phyloP scores from a whole-genome alignment of 2,888 invertebrate genomes.

The Diarsia dahlii region DNA sequence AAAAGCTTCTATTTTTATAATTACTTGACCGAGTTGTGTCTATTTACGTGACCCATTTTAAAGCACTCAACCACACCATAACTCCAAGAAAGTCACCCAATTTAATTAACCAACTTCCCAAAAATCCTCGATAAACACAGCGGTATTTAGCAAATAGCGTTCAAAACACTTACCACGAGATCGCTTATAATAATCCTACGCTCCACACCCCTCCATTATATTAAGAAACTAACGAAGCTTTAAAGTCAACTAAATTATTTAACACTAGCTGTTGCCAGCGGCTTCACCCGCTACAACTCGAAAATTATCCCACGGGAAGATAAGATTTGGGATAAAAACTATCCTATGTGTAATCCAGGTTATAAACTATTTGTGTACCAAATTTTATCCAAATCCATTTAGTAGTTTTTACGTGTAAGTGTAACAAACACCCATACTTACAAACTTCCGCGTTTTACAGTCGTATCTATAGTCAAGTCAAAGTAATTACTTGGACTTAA shows the following conservation, averaged over 20 bases:
- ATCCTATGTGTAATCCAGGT: no score
- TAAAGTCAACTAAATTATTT: constrained; percentile 57
- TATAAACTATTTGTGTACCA: no score
- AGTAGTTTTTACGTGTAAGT: no score
- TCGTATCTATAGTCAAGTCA: no score
- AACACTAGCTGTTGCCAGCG: background rate
- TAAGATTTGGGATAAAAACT: no score
- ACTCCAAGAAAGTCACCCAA: background rate
- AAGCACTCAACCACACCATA: background rate
- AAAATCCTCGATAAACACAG: constrained; percentile 8
- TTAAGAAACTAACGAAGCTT: constrained; percentile 50
- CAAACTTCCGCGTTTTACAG: no score
- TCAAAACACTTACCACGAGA: constrained; percentile 3
- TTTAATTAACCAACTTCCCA: background rate
- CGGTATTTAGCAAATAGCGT: constrained; percentile 11
- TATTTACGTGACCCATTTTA: background rate
- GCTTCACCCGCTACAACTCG: no score
- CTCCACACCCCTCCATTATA: constrained; percentile 35
- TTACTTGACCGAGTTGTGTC: background rate
- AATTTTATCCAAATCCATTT: no score
- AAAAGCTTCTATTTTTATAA: no score
- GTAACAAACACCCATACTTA: no score
- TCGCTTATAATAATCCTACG: constrained; percentile 20
- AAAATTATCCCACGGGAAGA: no score
- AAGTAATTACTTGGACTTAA: no score